Base-by-base conservation (phyloP, 2,888 invertebrate species). In the Serripes groenlandicus region DNA sequence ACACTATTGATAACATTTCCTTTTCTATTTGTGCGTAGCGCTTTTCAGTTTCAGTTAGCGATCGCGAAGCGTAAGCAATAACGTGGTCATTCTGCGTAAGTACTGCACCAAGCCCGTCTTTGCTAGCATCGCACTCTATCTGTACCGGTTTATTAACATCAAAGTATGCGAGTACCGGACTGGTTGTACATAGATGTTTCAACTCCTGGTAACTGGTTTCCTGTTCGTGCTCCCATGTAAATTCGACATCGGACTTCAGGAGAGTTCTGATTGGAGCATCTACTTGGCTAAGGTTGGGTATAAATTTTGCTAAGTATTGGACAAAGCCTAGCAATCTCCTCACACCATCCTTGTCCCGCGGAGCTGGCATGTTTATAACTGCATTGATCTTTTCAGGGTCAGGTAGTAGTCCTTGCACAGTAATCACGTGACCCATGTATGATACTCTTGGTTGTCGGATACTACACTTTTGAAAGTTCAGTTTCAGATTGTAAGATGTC, bases 241-340 rank as follows among this genome's bases (percentile, higher is more conserved):
- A 83, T 3, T 30, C 23, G 15, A 72, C 58, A 37, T 85, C 83
- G 21, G 70, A 58, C 54, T 85, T 84, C 32, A 84, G 52, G 2
- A 89, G 75, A 37, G 26, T 52, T 34, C 84, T 49, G 1, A 90
- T 68, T 35, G 87, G 83, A 15, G 82, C 83, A 28, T 81, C 87
- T 21, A 73, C 54, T 28, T 81, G 64, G 58, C 89, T 86, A 15
- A 86, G 72, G 58, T 87, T 78, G 18, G 86, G 86, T n/a, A 90
- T 80, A 66, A 86, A 89, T 71, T 86, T 86, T 18, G 79, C 58
- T 32, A 86, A 74, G 71, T 81, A 90, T 54, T 86, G 83, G 3
- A 90, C 81, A 9, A 88, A 30, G 37, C 86, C 86, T 28, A 88
- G 71, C 23, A 88, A 83, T 60, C 87, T 52, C 18, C 86, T 30